Evolutionary conservation across 2,888 invertebrate genomes (phyloP), one percentile per base, ranked within the genome.

Genomic region (Corbicula japonica): DNA sequence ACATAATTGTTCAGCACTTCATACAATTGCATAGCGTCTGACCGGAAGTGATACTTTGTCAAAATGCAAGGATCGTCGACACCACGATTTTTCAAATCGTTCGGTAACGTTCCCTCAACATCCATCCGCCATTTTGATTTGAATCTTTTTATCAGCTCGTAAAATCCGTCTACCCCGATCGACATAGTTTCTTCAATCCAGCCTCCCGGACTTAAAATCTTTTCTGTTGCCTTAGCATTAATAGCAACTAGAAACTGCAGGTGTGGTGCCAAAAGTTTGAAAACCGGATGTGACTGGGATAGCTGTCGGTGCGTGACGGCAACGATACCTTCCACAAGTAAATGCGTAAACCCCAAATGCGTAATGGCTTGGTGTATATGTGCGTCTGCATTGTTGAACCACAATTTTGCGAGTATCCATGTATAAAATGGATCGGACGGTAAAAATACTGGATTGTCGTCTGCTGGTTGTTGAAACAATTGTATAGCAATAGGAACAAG

Each of bases 181-280:
- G 78, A 23, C 84, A 84, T 79, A 12, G 68, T 71, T 26, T 79
- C 66, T 26, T 84, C 76, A 21, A 81, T 68, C 79, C 79, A 84
- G 0, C 84, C 84, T 8, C 70, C 76, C 0, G 61, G 69, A 6
- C 54, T 28, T 35, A 74, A 28, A 0, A 81, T 35, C 30, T 70
- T 77, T n/a, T 65, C 74, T 18, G 48, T n/a, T 21, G 76, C 92
- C 88, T 88, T 94, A 94, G 92, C 86, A 80, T 94, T 94, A 50
- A 94, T 94, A 12, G 94, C 94, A 2, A 94, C 88, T 2, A 94
- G 91, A 85, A 92, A 94, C 34, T 93, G 91, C 81, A 94, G 94
- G 83, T 94, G 94, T 5, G 94, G 94, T 3, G 94, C 93, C 76
- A 94, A 87, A 3, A 94, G 92, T 84, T 93, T 93, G 88, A 93